These are phyloP conservation scores for Sebastes trivittatus DNA, from an alignment of 2,797 vertebrate genomes.

Conservation along the genomic window DNA sequence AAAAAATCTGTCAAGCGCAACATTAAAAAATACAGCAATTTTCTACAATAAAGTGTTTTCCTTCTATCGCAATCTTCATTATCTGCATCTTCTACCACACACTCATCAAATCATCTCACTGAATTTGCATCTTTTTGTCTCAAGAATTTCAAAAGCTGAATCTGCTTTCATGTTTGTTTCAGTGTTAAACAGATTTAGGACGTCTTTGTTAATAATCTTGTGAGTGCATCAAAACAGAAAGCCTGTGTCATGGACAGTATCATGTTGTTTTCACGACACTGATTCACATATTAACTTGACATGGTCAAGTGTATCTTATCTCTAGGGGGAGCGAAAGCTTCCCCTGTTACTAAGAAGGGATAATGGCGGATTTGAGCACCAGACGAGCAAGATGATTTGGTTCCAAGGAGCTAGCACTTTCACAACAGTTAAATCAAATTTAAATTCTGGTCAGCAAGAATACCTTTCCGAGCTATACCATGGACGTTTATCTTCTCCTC, in stretches of 20 bases:
- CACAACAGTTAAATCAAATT: neutral
- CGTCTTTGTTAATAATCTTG: neutral
- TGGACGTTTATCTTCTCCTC: neutral
- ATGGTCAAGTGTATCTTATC: neutral
- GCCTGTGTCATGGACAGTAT: neutral
- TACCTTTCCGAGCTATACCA: neutral
- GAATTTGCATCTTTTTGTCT: neutral
- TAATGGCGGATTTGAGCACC: neutral
- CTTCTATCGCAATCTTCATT: neutral
- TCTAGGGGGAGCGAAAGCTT: neutral
- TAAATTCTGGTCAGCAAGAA: neutral
- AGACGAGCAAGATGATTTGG: neutral
- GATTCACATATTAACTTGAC: neutral
- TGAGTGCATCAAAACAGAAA: neutral
- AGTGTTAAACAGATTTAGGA: neutral
- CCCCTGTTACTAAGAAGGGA: neutral
- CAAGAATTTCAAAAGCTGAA: neutral
- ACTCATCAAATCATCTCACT: neutral
- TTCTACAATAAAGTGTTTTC: neutral
- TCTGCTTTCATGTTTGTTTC: neutral
- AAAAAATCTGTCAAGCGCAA: neutral
- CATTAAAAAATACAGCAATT: neutral
- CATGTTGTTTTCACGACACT: neutral
- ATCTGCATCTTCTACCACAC: neutral
- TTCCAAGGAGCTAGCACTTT: neutral